Evolutionary conservation across 2,888 invertebrate species (phyloP).

Genomic region (Zelleria hepariella): DNA sequence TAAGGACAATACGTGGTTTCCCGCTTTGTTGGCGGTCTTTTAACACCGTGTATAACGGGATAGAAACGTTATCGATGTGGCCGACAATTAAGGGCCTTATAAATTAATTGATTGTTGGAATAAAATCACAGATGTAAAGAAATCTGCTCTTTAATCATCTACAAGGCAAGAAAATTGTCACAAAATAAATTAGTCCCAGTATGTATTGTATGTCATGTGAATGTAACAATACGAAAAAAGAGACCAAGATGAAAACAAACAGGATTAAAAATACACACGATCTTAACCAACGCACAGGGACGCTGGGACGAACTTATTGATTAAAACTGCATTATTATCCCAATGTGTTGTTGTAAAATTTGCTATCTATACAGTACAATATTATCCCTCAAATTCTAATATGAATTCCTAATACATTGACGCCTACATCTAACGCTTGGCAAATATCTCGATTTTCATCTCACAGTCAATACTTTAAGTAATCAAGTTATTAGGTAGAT

Average conservation of each 20-base stretch:
- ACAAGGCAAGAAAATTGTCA: constrained; percentile 51
- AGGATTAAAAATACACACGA: neutral
- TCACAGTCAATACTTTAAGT: neutral
- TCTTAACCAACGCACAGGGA: too few species aligned
- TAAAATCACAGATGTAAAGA: constrained; percentile 16
- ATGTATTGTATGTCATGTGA: constrained; percentile 27
- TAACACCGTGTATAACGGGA: too few species aligned
- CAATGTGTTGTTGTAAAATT: neutral
- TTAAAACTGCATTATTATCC: too few species aligned
- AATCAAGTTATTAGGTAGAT: neutral
- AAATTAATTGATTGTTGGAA: too few species aligned
- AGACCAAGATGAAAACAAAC: neutral
- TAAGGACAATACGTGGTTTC: too few species aligned
- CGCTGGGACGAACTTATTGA: too few species aligned
- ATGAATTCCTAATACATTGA: too few species aligned
- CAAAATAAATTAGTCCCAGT: constrained; percentile 20
- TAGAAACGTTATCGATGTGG: too few species aligned
- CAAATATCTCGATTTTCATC: neutral
- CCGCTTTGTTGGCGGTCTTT: too few species aligned
- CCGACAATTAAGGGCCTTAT: too few species aligned
- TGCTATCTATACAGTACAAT: neutral
- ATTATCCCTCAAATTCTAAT: too few species aligned
- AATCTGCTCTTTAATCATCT: constrained; percentile 40
- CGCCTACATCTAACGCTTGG: neutral
- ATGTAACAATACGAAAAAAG: constrained; percentile 29